phyloP scores from a whole-genome alignment of 1,140 invertebrate genomes.

The Bombus breviceps region DNA sequence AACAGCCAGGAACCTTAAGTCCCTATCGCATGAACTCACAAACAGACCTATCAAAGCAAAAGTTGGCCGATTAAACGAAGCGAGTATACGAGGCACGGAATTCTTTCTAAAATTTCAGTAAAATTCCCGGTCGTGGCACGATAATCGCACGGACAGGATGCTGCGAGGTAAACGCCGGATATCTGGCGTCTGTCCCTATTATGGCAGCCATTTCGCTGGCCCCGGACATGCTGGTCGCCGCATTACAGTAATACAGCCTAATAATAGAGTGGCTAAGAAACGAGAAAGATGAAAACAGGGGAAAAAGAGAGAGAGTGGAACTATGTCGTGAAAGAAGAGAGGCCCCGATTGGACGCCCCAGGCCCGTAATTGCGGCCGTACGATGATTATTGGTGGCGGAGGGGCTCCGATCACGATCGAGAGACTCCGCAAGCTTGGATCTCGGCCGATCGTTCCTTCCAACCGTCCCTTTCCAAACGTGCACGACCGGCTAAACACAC shows the following conservation, averaged over 20 bases:
- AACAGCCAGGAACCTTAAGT: neutral
- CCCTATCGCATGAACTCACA: neutral
- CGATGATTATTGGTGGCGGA: conserved; percentile 77
- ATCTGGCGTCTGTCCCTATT: conserved; percentile 64
- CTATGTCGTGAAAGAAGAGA: conserved; percentile 38
- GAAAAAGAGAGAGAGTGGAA: conserved; percentile 36
- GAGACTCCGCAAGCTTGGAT: conserved; percentile 48
- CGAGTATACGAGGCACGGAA: neutral
- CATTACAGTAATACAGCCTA: conserved; percentile 78
- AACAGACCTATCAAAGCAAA: neutral
- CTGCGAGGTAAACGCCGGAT: conserved; percentile 64
- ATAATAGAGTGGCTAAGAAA: conserved; percentile 73
- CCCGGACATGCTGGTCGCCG: conserved; percentile 69
- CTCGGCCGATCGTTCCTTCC: conserved; percentile 59
- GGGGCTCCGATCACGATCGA: conserved; percentile 70
- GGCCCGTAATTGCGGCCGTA: conserved; percentile 74
- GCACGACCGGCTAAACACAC: conserved; percentile 72
- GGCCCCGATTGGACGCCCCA: conserved; percentile 72
- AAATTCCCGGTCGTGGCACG: conserved; percentile 21
- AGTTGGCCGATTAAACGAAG: neutral
- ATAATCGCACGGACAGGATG: conserved; percentile 54
- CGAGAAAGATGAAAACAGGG: conserved; percentile 16
- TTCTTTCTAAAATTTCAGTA: neutral
- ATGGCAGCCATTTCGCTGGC: conserved; percentile 70
- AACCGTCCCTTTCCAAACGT: conserved; percentile 35